Evolutionary conservation across 2,113 vertebrate genomes (phyloP), one percentile per base, ranked within the genome.

Genomic region (Recurvirostra avosetta): DNA sequence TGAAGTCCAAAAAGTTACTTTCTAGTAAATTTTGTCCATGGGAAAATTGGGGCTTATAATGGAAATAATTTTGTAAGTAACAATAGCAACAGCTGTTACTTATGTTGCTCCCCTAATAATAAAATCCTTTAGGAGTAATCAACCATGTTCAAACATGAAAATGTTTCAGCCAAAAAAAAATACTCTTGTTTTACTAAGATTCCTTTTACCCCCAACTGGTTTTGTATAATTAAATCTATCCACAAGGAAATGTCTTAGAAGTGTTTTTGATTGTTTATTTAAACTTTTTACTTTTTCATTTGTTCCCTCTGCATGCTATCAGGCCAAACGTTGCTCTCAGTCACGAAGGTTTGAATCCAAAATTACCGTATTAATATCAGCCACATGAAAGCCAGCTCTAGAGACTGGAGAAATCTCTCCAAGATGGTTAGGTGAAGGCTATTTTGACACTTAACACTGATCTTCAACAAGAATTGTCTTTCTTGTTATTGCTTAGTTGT

Each of bases 161-260:
- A 85, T 45, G 2, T 72, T 94, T 90, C 49, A 72, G 30, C 26
- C 79, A 88, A 80, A 59, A 83, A 80, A 70, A 65, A 79, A n/a
- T 17, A 13, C 4, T 20, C 25, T 85, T 62, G 29, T 53, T 86
- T 81, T 88, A 74, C n/a, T 59, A 55, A 92, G 26, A 77, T 80
- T 90, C 29, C 9, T 90, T 88, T 93, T 89, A 88, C 36, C 61
- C 29, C 29, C 52, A 66, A 36, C 55, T 80, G 59, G 22, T 62
- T 90, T 93, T 88, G 7, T 77, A 25, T 80, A 88, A 96, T 92
- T 90, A 83, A 88, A 95, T 90, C 86, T 94, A 52, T 90, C 45
- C 63, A 88, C 59, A 74, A 92, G 55, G 22, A 93, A 88, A 88
- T 67, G 32, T 73, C 53, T 92, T 83, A 79, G 62, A 92, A 96